Evolutionary conservation across 2,113 vertebrate genomes (phyloP).

Genomic region (Malurus alboscapulatus): DNA sequence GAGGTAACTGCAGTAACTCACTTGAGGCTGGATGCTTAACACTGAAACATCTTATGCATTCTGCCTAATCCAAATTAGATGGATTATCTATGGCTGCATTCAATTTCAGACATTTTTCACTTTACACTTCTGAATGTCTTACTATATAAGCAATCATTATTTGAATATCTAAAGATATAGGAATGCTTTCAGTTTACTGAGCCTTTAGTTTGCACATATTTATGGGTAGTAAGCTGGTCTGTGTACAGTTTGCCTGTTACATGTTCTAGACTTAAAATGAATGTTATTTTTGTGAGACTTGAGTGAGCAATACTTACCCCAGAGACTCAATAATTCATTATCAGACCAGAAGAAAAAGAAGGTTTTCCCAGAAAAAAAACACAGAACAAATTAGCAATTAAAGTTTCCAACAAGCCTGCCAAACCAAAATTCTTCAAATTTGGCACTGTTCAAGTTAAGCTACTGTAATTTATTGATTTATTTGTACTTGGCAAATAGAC

Average conservation of each 20-base stretch:
- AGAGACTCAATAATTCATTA: background rate
- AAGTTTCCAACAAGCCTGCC: background rate
- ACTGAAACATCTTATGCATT: background rate
- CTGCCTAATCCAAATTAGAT: background rate
- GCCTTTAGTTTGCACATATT: background rate
- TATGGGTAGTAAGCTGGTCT: background rate
- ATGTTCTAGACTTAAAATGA: background rate
- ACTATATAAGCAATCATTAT: background rate
- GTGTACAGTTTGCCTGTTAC: background rate
- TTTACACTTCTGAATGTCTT: fast-evolving
- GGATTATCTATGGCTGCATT: background rate
- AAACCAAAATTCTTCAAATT: background rate
- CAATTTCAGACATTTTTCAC: background rate
- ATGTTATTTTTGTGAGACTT: background rate
- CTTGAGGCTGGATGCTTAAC: background rate
- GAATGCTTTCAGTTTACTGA: background rate
- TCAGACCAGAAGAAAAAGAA: background rate
- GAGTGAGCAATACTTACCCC: background rate
- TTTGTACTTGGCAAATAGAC: background rate
- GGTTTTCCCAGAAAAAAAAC: background rate
- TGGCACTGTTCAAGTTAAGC: background rate
- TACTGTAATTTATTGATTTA: background rate
- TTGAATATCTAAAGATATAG: background rate
- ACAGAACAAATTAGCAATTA: background rate
- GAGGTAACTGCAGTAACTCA: background rate